A percentile compares a stretch with the other conserved stretches of the same genome.
phyloP scores from a whole-genome alignment of 2,888 invertebrate genomes.

The Orthosia gracilis region DNA sequence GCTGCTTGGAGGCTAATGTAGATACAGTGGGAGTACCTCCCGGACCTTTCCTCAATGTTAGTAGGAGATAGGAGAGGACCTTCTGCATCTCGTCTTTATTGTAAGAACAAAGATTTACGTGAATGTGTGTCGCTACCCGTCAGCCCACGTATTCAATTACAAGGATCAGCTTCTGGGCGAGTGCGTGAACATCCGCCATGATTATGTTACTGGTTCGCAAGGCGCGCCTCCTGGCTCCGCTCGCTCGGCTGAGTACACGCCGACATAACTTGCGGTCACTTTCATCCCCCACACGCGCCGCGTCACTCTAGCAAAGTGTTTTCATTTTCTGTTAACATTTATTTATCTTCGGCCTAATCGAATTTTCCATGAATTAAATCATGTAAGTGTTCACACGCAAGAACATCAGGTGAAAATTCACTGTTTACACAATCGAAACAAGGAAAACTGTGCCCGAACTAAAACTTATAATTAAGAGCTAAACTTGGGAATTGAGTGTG shows the following conservation, averaged over 20 bases:
- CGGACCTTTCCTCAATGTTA: not conserved
- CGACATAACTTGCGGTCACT: slow-evolving; percentile 30
- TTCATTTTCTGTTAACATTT: slow-evolving; percentile 24
- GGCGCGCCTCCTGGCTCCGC: not conserved
- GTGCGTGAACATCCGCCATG: slow-evolving; percentile 41
- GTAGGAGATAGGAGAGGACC: not conserved
- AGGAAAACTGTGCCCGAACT: slow-evolving; percentile 10
- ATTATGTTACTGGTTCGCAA: slow-evolving; percentile 26
- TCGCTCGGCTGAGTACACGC: slow-evolving; percentile 24
- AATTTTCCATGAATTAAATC: not conserved
- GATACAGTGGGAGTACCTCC: not conserved
- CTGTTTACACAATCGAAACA: not conserved
- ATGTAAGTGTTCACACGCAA: not conserved
- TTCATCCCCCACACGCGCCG: slow-evolving; percentile 24
- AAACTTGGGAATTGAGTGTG: slow-evolving; percentile 12
- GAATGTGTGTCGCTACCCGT: slow-evolving; percentile 22
- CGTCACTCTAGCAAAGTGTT: slow-evolving; percentile 22
- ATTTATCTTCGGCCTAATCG: slow-evolving; percentile 10
- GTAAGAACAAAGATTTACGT: slow-evolving; percentile 4
- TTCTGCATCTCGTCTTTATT: not conserved
- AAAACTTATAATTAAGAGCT: slow-evolving; percentile 21
- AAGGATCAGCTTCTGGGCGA: slow-evolving; percentile 37
- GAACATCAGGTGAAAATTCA: slow-evolving; percentile 7
- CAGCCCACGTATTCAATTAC: slow-evolving; percentile 49
- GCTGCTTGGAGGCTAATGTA: too few relatives aligned